Evolutionary conservation across 2,113 vertebrate genomes (phyloP), one percentile per base, ranked within the genome.

Genomic region (Euleptes europaea): DNA sequence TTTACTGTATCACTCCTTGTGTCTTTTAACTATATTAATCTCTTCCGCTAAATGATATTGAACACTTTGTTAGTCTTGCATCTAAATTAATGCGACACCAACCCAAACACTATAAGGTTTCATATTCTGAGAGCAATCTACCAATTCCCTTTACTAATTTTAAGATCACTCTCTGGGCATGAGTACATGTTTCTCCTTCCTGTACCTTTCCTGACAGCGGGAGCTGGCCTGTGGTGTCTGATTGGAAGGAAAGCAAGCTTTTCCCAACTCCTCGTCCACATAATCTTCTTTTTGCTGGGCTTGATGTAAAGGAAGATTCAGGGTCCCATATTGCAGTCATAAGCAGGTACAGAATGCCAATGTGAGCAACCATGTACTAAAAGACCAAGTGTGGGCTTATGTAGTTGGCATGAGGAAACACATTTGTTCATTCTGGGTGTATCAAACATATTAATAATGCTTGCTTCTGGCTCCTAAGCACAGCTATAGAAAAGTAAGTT

Each of bases 231-330:
- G 9, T 9, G 44, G 85, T 77, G 14, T 35, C 69, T 79, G 40
- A 66, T 23, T 12, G 35, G 28, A 76, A 82, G 47, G 35, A 81
- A 84, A 38, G 51, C 23, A 28, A 70, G 0, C 0, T 63, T 67
- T 3, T 1, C 26, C 72, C 60, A 38, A 21, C 75, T 75, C 35
- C 42, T 12, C 2, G 31, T 44, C 12, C 72, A 79, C 49, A 17
- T 35, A 11, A 42, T 69, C 85, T 89, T 77, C 71, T 87, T 66
- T 74, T 42, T 35, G 8, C 33, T 83, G 26, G 33, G 40, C 15
- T 87, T 72, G 73, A 69, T 75, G 77, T 84, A 40, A 87, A 57
- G 4, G 54, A 84, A 84, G 82, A 82, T 49, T 35, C 5, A 70
- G 75, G 35, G 51, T 66, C 42, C 21, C 86, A 82, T 65, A 38